Evolutionary conservation across 2,113 vertebrate species (phyloP).

Genomic region (Gambusia holbrooki): DNA sequence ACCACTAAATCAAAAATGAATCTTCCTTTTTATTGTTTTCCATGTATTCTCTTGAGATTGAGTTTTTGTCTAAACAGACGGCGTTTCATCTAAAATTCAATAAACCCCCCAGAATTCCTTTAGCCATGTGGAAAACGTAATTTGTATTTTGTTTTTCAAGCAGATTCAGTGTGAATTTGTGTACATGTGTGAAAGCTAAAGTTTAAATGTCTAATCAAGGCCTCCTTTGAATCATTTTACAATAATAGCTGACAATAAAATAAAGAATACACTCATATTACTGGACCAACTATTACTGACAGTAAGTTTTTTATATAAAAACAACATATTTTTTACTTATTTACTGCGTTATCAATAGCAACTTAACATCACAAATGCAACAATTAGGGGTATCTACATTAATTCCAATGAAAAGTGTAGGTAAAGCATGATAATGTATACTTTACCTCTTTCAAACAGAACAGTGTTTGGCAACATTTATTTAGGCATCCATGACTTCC

Average conservation of each 20-base stretch:
- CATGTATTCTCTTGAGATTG: neutral
- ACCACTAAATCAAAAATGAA: constrained; percentile 15
- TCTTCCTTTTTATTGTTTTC: constrained; percentile 19
- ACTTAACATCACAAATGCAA: neutral
- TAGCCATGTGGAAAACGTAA: constrained; percentile 2
- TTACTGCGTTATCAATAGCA: no score
- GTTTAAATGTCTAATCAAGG: neutral
- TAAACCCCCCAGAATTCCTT: constrained; percentile 17
- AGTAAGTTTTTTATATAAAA: no score
- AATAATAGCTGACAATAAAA: neutral
- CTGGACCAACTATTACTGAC: no score
- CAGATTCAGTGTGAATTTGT: neutral
- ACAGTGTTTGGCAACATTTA: neutral
- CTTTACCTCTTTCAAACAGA: neutral
- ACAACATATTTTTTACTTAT: no score
- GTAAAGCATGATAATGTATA: neutral
- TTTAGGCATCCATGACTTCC: neutral
- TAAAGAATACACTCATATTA: neutral
- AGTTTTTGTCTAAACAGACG: constrained; percentile 11
- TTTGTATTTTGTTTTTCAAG: constrained; percentile 2
- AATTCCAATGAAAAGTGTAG: neutral
- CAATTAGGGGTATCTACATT: neutral
- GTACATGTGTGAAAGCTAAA: neutral
- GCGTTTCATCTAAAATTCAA: neutral
- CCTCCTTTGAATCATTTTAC: constrained; percentile 1